Percentiles rank a stretch among this genome's conserved stretches.
These are phyloP conservation scores for Dysmachus trigonus DNA, from an alignment of 2,888 invertebrate genomes.

Conservation along the genomic window DNA sequence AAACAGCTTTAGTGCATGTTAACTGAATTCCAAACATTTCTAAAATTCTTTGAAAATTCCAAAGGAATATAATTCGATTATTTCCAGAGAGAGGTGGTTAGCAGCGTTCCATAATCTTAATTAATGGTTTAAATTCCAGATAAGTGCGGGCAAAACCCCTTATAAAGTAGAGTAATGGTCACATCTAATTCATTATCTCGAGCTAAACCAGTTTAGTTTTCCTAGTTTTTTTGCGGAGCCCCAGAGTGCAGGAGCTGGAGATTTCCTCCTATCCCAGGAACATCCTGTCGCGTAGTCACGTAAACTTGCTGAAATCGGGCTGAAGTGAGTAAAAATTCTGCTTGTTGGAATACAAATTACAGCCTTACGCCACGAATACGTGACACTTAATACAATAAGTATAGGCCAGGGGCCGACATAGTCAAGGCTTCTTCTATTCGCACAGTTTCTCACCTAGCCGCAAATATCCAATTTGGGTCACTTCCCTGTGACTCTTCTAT, in stretches of 20 bases:
- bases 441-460: background rate
- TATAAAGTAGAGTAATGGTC: background rate
- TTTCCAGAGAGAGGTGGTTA: background rate
- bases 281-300: background rate
- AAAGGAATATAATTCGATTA: background rate
- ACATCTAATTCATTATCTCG: background rate
- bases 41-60: background rate
- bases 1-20: background rate
- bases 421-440: background rate
- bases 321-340: slow-evolving; percentile 17
- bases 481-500: background rate
- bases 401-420: background rate
- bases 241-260: background rate
- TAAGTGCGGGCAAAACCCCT: background rate
- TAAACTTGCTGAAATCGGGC: slow-evolving; percentile 13
- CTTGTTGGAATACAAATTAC: slow-evolving; percentile 33
- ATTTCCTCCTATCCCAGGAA: background rate
- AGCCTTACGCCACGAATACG: background rate
- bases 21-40: background rate
- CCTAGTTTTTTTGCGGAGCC: background rate
- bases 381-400: slow-evolving; percentile 1
- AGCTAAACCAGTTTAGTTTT: background rate
- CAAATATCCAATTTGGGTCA: slow-evolving; percentile 11
- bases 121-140: background rate
- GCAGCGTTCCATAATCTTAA: background rate